A percentile compares a stretch with the other conserved stretches of the same genome.
Evolutionary conservation across 1,140 invertebrate genomes (phyloP).

Genomic region (Brachionus calyciflorus): DNA sequence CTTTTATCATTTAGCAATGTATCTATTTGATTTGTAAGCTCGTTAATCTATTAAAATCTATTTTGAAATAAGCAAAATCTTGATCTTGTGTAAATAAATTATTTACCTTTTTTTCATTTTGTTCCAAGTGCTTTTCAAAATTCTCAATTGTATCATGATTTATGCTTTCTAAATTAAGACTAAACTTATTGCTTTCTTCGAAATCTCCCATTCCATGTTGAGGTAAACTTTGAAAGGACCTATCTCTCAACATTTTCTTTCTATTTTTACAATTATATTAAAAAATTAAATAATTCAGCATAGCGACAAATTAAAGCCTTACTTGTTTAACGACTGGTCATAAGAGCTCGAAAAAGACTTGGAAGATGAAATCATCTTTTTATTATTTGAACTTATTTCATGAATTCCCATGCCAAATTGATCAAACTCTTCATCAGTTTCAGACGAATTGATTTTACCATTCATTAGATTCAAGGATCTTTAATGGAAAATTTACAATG

Average conservation of each 20-base stretch:
- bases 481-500: too few relatives aligned
- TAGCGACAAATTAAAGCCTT: too few relatives aligned
- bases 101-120: background rate
- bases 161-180: background rate
- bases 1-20: background rate
- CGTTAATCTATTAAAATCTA: background rate
- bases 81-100: too few relatives aligned
- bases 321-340: background rate
- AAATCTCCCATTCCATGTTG: background rate
- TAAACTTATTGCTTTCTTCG: background rate
- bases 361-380: background rate
- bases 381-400: background rate
- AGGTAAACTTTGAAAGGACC: slow-evolving; percentile 6
- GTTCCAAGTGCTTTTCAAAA: background rate
- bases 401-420: too few relatives aligned
- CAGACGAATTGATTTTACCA: too few relatives aligned
- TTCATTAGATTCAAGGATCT: too few relatives aligned
- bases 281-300: background rate
- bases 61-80: too few relatives aligned
- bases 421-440: too few relatives aligned
- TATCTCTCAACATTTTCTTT: background rate
- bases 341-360: background rate
- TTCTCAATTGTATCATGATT: slow-evolving; percentile 13
- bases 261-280: too few relatives aligned
- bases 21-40: slow-evolving; percentile 1